Base-by-base conservation (phyloP, 2,888 invertebrate species). In the Opisthograptis luteolata region DNA sequence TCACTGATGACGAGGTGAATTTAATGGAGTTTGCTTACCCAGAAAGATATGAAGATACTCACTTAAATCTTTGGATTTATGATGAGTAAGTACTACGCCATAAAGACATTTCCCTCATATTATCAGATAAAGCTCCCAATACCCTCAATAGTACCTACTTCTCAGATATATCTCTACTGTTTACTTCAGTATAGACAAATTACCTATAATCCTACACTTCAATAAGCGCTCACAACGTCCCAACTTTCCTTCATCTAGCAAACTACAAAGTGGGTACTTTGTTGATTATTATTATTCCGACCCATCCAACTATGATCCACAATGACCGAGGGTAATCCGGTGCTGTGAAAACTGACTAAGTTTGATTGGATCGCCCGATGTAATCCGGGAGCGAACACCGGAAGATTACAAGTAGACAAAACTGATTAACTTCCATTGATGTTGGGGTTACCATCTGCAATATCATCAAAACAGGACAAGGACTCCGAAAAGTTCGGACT, bases 281-380 rank as follows among this genome's bases (percentile, higher is more conserved):
- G 50, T 45, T 27, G 50, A 35, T 43, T 36, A 42, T 47, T 42
- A 35, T 43, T 36, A 42, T 47, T 42, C 42, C 25, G 5, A 14
- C 7, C 14, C 35, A 20, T 14, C 17, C 36, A 51, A 55, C 50
- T 55, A 48, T 52, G 48, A 60, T 53, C 56, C 43, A 58, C 58
- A 61, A 55, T 59, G 57, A 56, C 43, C 53, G 60, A 58, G 53
- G 57, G 45, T 49, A 37, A 47, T 49, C 46, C 37, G 36, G 47
- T 58, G 64, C 68, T 69, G 59, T 65, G 72, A 72, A 70, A 62
- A 67, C 67, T 58, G 63, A 58, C 53, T 61, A 84, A 84, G 64
- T 84, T 84, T 78, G 84, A 84, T 84, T 82, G 71, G 84, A 81
- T 81, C 50, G 75, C 68, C 52, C 25, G 45, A 41, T 55, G 54